phyloP scores from a whole-genome alignment of 2,888 invertebrate species.

The Lasioglossum calceatum region DNA sequence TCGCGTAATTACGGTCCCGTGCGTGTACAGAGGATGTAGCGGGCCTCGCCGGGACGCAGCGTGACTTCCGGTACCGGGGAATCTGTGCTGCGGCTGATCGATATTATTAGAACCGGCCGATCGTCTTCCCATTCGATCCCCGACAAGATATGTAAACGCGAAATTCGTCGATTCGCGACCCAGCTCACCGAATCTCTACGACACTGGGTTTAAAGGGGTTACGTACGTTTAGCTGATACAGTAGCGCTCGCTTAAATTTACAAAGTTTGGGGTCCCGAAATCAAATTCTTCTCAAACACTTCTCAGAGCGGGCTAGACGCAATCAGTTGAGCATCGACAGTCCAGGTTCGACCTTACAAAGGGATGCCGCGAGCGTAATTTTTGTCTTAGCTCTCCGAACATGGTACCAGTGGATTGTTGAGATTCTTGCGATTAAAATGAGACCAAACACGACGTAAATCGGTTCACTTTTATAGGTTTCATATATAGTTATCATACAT shows the following conservation, averaged over 20 bases:
- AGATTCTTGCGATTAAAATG: not conserved
- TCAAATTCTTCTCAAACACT: not conserved
- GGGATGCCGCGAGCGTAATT: not conserved
- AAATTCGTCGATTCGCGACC: not conserved
- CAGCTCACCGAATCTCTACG: not conserved
- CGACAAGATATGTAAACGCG: not conserved
- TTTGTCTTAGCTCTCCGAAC: not conserved
- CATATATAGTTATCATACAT: not conserved
- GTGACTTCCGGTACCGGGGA: conserved; percentile 66
- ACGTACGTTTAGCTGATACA: not conserved
- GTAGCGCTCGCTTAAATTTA: not conserved
- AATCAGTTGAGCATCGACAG: too few species aligned
- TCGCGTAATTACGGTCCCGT: conserved; percentile 68
- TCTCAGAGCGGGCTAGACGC: not conserved
- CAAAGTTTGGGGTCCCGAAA: not conserved
- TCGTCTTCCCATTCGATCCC: not conserved
- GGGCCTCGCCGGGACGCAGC: conserved; percentile 53
- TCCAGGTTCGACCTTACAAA: not conserved
- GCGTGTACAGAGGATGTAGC: conserved; percentile 64
- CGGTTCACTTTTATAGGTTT: not conserved
- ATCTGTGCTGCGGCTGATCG: conserved; percentile 50
- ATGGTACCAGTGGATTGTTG: not conserved
- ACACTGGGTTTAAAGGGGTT: not conserved
- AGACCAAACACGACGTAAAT: not conserved
- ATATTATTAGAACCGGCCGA: conserved; percentile 37